These are phyloP conservation scores for Tachystola acroxantha DNA, from an alignment of 2,888 invertebrate genomes.

Conservation along the genomic window DNA sequence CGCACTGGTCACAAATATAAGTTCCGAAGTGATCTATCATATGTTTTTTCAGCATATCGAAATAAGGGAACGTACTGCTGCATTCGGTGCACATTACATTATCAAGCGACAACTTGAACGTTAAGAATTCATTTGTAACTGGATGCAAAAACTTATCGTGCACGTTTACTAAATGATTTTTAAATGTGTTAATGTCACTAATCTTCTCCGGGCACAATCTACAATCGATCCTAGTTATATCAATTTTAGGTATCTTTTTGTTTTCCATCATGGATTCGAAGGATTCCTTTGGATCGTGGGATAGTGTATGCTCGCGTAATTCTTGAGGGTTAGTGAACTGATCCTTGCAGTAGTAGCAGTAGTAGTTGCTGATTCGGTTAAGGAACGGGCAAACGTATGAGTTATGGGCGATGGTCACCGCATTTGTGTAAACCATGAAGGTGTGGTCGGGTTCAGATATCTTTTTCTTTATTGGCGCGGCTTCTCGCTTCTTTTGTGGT, in stretches of 20 bases:
- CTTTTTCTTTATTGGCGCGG: constrained; percentile 20
- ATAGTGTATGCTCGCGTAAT: constrained; percentile 50
- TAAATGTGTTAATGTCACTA: constrained; percentile 42
- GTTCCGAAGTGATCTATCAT: constrained; percentile 64
- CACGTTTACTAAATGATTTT: constrained; percentile 36
- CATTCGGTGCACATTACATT: constrained; percentile 60
- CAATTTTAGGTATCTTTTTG: constrained; percentile 62
- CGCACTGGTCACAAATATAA: constrained; percentile 58
- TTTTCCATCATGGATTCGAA: constrained; percentile 52
- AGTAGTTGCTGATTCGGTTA: constrained; percentile 59
- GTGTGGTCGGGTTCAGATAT: constrained; percentile 40
- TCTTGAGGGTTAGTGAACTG: constrained; percentile 61
- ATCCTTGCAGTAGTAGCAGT: constrained; percentile 62
- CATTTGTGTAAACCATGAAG: constrained; percentile 46
- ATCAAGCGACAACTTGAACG: constrained; percentile 48
- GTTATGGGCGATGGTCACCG: constrained; percentile 47
- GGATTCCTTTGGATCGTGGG: constrained; percentile 45
- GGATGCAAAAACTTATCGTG: constrained; percentile 41
- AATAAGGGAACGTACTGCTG: constrained; percentile 46
- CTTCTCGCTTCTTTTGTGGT: constrained; percentile 15
- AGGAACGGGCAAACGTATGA: constrained; percentile 62
- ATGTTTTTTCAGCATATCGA: constrained; percentile 56
- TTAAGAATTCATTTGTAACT: constrained; percentile 52
- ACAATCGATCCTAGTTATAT: constrained; percentile 62
- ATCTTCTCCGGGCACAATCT: constrained; percentile 54